Conservation (phyloP, 1,140 invertebrate genomes). For the Latrodectus geometricus region DNA sequence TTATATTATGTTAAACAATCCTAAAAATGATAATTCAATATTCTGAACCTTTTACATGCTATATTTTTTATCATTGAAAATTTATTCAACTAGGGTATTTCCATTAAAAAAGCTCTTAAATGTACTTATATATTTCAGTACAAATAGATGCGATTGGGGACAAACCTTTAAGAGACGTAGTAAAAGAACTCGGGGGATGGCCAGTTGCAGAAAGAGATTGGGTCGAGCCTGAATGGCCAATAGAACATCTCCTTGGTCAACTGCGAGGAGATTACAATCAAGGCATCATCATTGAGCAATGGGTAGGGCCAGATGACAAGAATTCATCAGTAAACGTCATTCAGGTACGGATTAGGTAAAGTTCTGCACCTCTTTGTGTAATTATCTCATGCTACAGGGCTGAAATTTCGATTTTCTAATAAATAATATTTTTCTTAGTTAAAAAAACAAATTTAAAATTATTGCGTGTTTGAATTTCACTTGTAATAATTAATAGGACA, state of each 20-base stretch:
- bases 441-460: no score
- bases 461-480: no score
- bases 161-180: conserved; percentile 77
- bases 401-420: no score
- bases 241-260: conserved; percentile 72
- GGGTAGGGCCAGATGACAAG: conserved; percentile 89
- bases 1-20: not conserved
- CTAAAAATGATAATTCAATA: not conserved
- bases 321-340: conserved; percentile 88
- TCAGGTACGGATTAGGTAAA: conserved; percentile 74
- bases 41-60: not conserved
- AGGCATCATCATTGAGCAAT: conserved; percentile 84
- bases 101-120: no score
- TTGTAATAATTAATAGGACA: no score
- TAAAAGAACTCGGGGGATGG: conserved; percentile 86
- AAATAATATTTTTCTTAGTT: no score
- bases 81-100: no score
- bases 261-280: conserved; percentile 84
- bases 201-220: conserved; percentile 85
- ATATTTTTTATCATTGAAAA: no score
- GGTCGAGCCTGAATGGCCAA: conserved; percentile 71
- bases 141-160: conserved; percentile 73
- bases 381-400: no score
- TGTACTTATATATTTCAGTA: conserved; percentile 61
- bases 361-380: conserved; percentile 1